phyloP scores from a whole-genome alignment of 2,888 invertebrate genomes.

The Hypena proboscidalis region DNA sequence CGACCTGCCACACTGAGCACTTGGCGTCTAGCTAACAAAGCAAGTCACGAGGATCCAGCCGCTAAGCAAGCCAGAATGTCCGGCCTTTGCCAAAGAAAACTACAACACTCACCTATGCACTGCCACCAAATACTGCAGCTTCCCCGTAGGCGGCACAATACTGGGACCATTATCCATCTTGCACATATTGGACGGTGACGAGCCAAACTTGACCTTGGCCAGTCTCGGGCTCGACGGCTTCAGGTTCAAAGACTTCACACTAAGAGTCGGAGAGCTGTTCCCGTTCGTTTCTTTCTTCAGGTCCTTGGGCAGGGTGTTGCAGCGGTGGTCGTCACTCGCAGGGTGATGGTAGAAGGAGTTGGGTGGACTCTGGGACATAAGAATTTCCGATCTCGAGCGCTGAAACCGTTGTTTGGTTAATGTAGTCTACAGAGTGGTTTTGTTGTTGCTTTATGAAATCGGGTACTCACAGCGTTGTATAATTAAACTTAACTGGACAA shows the following conservation, averaged over 20 bases:
- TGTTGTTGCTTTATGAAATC: neutral
- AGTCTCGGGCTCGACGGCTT: slow-evolving; percentile 53
- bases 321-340: slow-evolving; percentile 39
- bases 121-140: slow-evolving; percentile 88
- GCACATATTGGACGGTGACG: slow-evolving; percentile 65
- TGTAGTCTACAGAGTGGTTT: neutral
- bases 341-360: slow-evolving; percentile 50
- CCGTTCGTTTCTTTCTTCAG: slow-evolving; percentile 35
- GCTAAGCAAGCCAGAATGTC: too few relatives aligned
- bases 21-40: too few relatives aligned
- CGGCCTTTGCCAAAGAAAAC: too few relatives aligned
- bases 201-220: slow-evolving; percentile 56
- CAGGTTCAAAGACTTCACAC: slow-evolving; percentile 56
- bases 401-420: slow-evolving; percentile 54
- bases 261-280: slow-evolving; percentile 57
- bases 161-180: slow-evolving; percentile 43
- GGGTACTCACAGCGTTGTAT: slow-evolving; percentile 6
- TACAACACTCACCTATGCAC: slow-evolving; percentile 86
- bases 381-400: slow-evolving; percentile 75
- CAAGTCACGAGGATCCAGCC: too few relatives aligned
- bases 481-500: neutral
- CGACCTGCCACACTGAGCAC: too few relatives aligned
- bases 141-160: slow-evolving; percentile 25
- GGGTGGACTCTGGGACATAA: slow-evolving; percentile 75
- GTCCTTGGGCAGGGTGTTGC: slow-evolving; percentile 53